Percentiles rank a stretch among this genome's conserved stretches.
These are phyloP conservation scores for Burhinus oedicnemus DNA, from an alignment of 2,113 vertebrate species.

Conservation along the genomic window DNA sequence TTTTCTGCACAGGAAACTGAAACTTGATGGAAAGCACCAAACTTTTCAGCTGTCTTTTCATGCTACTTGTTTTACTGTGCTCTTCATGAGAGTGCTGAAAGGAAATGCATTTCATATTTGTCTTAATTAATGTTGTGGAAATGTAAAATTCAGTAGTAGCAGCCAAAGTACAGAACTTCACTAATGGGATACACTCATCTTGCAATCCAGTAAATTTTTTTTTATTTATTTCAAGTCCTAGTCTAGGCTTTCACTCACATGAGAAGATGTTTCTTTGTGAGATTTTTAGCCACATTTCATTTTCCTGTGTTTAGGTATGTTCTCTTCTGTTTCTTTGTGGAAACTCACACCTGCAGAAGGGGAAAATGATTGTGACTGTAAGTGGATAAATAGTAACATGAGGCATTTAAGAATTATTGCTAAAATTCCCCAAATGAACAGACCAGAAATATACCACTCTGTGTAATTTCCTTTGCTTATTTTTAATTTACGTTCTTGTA, in stretches of 20 bases:
- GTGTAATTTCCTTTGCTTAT: neutral
- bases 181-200: neutral
- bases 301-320: neutral
- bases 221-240: neutral
- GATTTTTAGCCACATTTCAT: neutral
- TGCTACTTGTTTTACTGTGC: neutral
- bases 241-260: neutral
- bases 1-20: constrained; percentile 28
- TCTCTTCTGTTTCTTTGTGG: neutral
- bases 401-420: neutral
- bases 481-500: neutral
- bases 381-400: neutral
- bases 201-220: neutral
- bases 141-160: neutral
- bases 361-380: neutral
- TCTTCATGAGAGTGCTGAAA: neutral
- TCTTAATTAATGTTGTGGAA: neutral
- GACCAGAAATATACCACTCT: neutral
- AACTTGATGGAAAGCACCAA: constrained; percentile 51
- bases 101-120: constrained; percentile 41
- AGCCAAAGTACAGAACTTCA: neutral
- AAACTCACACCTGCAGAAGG: neutral
- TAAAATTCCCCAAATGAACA: neutral
- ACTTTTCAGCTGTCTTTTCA: constrained; percentile 10
- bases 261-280: neutral